Conservation (phyloP, 2,113 vertebrate species). For the Cygnus buccinator region DNA sequence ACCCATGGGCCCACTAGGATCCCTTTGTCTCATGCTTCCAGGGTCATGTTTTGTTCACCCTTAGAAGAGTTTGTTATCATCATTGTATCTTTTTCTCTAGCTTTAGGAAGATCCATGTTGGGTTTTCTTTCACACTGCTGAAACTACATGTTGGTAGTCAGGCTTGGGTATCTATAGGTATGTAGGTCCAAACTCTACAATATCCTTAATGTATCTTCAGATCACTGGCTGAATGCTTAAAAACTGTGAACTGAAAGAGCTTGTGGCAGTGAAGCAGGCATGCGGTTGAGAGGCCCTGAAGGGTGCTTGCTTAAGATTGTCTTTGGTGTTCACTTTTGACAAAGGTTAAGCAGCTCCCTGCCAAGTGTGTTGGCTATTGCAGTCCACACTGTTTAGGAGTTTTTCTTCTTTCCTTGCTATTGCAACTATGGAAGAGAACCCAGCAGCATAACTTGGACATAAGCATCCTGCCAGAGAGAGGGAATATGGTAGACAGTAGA, state of each 20-base stretch:
- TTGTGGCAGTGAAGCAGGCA: background rate
- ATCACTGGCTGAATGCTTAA: background rate
- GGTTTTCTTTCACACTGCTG: background rate
- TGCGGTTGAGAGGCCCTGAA: background rate
- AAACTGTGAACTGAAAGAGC: background rate
- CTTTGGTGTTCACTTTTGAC: slow-evolving; percentile 5
- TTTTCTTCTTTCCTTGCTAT: background rate
- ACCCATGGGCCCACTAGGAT: background rate
- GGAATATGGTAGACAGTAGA: background rate
- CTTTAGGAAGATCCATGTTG: background rate
- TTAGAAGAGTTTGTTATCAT: background rate
- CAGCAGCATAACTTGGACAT: background rate
- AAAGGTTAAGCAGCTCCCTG: slow-evolving; percentile 44
- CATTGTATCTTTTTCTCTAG: background rate
- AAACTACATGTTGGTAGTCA: background rate
- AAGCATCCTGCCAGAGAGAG: background rate
- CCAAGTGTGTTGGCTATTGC: background rate
- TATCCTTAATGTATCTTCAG: background rate
- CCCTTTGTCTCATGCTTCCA: background rate
- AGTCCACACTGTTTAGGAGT: background rate
- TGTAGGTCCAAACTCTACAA: background rate
- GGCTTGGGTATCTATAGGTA: background rate
- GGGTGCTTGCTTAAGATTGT: background rate
- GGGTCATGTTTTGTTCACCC: background rate
- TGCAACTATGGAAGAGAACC: background rate